Percentiles rank a stretch among this genome's conserved stretches.
Evolutionary conservation across 2,888 invertebrate genomes (phyloP).

Genomic region (Uloborus plumipes): DNA sequence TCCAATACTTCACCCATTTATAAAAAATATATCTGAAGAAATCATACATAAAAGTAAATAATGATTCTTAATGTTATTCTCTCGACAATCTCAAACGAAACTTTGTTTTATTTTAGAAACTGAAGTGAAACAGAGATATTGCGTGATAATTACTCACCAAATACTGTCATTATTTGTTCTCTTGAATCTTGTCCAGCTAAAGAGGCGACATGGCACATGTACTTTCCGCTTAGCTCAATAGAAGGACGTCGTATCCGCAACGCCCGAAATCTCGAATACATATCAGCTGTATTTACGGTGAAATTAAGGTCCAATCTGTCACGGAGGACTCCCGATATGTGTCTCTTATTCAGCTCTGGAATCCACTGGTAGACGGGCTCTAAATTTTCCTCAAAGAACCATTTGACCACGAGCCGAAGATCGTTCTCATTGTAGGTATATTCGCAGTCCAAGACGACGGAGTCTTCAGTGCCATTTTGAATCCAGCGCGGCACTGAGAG

Average conservation of each 20-base stretch:
- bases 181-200: constrained; percentile 65
- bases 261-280: constrained; percentile 64
- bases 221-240: constrained; percentile 66
- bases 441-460: constrained; percentile 66
- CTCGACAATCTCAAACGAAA: too few relatives aligned
- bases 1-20: too few relatives aligned
- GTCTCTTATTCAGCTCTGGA: constrained; percentile 64
- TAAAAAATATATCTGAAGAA: too few relatives aligned
- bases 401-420: constrained; percentile 66
- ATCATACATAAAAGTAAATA: too few relatives aligned
- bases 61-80: too few relatives aligned
- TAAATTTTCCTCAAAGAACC: constrained; percentile 67
- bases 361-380: constrained; percentile 68
- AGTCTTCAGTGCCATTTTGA: constrained; percentile 66
- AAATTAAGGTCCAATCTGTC: constrained; percentile 60
- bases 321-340: constrained; percentile 63
- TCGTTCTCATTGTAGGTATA: constrained; percentile 66
- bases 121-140: too few relatives aligned
- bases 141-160: constrained; percentile 65
- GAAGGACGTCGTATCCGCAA: constrained; percentile 66
- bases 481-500: constrained; percentile 66
- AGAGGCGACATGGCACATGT: constrained; percentile 67
- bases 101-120: too few relatives aligned
- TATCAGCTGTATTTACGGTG: constrained; percentile 48
- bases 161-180: constrained; percentile 67